A percentile compares a stretch with the other conserved stretches of the same genome.
Evolutionary conservation across 2,888 invertebrate species (phyloP).

Genomic region (Hyppa rectilinea): DNA sequence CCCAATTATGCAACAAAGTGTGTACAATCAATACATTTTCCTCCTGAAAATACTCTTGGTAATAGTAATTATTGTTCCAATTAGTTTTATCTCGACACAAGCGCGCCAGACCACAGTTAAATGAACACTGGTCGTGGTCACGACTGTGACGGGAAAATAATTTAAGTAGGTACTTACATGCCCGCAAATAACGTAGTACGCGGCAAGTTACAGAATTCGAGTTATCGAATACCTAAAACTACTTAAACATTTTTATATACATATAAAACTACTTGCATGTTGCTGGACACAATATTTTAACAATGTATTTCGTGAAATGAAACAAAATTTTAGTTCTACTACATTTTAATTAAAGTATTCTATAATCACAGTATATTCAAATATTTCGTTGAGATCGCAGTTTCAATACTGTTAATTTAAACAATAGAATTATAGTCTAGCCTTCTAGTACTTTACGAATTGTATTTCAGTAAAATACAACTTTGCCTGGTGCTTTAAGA

Average conservation of each 20-base stretch:
- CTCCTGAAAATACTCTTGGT: not conserved
- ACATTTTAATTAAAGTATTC: slow-evolving; percentile 29
- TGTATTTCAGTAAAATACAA: not conserved
- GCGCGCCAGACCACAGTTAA: slow-evolving; percentile 5
- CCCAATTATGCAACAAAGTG: not conserved
- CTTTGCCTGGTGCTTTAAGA: not conserved
- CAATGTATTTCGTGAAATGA: slow-evolving; percentile 1
- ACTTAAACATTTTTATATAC: too few species aligned
- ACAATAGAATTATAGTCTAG: not conserved
- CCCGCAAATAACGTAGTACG: not conserved
- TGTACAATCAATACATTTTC: slow-evolving; percentile 6
- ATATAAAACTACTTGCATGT: too few species aligned
- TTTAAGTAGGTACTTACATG: too few species aligned
- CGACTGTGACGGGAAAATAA: not conserved
- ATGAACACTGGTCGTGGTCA: slow-evolving; percentile 28
- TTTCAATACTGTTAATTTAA: slow-evolving; percentile 39
- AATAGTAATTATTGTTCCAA: not conserved
- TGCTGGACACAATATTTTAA: not conserved
- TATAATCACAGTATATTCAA: slow-evolving; percentile 17
- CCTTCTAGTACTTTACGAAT: not conserved
- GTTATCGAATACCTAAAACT: not conserved
- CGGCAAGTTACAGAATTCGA: not conserved
- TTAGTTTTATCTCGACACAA: slow-evolving; percentile 23
- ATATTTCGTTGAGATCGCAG: slow-evolving; percentile 49
- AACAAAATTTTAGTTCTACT: slow-evolving; percentile 15